Evolutionary conservation across 2,888 invertebrate genomes (phyloP).

Genomic region (Hirtodrosophila confusa): DNA sequence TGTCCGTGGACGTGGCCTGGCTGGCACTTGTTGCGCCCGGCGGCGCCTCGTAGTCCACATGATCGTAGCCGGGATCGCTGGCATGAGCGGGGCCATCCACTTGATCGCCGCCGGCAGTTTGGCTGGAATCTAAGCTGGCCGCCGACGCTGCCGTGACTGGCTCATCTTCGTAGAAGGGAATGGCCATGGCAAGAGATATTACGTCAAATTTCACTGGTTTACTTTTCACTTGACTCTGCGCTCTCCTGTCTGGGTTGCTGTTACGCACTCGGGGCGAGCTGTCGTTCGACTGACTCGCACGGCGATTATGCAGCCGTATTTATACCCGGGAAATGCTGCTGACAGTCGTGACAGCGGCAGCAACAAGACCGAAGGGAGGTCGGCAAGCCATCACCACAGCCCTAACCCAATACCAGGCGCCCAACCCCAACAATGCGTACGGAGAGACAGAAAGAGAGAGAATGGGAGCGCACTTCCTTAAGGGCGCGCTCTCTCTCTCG

Average conservation of each 20-base stretch:
- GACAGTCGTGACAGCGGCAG: conserved; percentile 30
- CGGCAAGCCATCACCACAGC: conserved; percentile 44
- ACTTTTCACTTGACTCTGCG: conserved; percentile 8
- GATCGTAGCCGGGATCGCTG: conserved; percentile 47
- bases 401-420: conserved; percentile 54
- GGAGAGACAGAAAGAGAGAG: conserved; percentile 6
- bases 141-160: conserved; percentile 39
- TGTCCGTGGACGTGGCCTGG: conserved; percentile 12
- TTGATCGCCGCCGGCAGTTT: conserved; percentile 69
- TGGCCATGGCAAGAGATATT: conserved; percentile 74
- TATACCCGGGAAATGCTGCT: conserved; percentile 71
- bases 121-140: conserved; percentile 38
- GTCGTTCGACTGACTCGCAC: conserved; percentile 64
- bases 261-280: conserved; percentile 49
- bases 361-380: conserved; percentile 39
- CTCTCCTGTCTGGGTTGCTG: conserved; percentile 1
- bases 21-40: conserved; percentile 45
- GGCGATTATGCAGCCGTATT: conserved; percentile 49
- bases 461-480: conserved; percentile 41
- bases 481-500: conserved; percentile 17
- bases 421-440: conserved; percentile 35
- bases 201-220: conserved; percentile 38
- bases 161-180: conserved; percentile 82
- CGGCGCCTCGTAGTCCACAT: conserved; percentile 71
- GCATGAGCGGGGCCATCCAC: conserved; percentile 68